Percentiles rank a stretch among this genome's conserved stretches.
Conservation (phyloP, 2,113 vertebrate species). For the Rhagologus leucostigma region DNA sequence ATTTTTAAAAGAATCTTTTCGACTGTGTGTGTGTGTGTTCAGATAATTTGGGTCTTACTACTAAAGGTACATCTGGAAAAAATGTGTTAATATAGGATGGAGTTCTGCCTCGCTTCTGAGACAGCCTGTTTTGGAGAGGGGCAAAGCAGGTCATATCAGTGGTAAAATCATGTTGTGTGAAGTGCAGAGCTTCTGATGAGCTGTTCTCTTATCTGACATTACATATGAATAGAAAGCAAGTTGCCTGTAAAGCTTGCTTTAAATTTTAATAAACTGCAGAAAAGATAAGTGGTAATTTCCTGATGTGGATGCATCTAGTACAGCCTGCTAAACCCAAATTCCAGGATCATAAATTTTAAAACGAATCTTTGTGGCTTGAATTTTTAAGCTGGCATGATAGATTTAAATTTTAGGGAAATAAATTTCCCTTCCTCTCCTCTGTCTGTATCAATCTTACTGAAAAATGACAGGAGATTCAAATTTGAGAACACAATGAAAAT, state of each 20-base stretch:
- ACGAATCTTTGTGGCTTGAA: neutral
- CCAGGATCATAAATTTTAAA: neutral
- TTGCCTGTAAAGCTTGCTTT: constrained; percentile 35
- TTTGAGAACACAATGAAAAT: constrained; percentile 33
- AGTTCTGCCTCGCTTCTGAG: neutral
- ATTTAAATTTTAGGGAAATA: constrained; percentile 17
- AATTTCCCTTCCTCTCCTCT: neutral
- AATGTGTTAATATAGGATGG: neutral
- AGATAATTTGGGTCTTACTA: neutral
- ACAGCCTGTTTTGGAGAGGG: neutral
- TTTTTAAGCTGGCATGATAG: neutral
- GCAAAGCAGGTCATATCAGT: neutral
- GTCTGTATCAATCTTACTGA: neutral
- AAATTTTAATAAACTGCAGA: constrained; percentile 43
- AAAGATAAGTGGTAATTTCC: constrained; percentile 15
- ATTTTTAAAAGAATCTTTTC: neutral
- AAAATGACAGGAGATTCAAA: neutral
- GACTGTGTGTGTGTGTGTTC: accelerated
- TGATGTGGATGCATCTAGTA: neutral
- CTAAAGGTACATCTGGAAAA: neutral
- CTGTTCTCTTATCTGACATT: neutral
- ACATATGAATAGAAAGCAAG: constrained; percentile 3
- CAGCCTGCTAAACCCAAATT: neutral
- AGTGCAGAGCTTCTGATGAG: neutral
- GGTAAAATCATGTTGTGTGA: neutral